Conservation (phyloP, 2,797 vertebrate genomes). For the Platyrinchus mystaceus region DNA sequence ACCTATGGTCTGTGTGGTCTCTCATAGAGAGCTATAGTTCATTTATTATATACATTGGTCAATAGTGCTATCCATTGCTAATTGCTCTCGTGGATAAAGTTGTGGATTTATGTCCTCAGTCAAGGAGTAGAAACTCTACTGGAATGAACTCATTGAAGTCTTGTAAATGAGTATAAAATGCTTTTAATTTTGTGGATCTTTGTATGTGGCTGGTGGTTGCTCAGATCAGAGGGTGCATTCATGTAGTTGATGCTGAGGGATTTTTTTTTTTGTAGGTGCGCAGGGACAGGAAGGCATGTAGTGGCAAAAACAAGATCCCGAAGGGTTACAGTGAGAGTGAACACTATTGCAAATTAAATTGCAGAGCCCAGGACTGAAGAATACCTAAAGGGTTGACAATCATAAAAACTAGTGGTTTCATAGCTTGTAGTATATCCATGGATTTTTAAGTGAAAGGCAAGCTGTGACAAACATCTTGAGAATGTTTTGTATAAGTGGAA, state of each 20-base stretch:
- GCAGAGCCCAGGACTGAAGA: neutral
- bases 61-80: neutral
- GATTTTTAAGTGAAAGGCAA: slow-evolving; percentile 41
- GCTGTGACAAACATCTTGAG: slow-evolving; percentile 31
- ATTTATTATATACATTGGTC: neutral
- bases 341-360: neutral
- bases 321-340: neutral
- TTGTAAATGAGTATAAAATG: neutral
- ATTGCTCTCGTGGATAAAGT: neutral
- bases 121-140: neutral
- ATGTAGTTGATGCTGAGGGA: neutral
- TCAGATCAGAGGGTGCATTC: neutral
- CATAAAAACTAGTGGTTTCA: neutral
- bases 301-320: neutral
- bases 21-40: neutral
- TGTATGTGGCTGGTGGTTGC: neutral
- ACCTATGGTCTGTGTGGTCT: neutral
- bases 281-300: neutral
- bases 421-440: neutral
- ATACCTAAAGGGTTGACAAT: neutral
- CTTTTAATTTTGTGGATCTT: neutral
- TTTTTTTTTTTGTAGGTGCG: neutral
- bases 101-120: neutral
- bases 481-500: neutral
- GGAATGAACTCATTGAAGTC: neutral